Percentiles rank a stretch among this genome's conserved stretches.
Evolutionary conservation across 2,888 invertebrate genomes (phyloP).

Genomic region (Rotaria socialis): DNA sequence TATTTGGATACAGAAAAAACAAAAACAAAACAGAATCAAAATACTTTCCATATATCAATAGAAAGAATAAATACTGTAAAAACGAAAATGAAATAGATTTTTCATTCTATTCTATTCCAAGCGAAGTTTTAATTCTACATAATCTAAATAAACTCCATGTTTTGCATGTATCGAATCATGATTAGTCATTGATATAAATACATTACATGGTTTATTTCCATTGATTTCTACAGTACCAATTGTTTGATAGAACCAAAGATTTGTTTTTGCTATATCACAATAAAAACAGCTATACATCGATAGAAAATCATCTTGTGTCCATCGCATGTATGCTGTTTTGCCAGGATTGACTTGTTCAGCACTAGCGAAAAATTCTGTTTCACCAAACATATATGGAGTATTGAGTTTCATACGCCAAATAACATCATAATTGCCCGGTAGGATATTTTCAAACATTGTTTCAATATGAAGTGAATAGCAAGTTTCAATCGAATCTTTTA

Average conservation of each 20-base stretch:
- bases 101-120: not conserved
- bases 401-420: slow-evolving; percentile 7
- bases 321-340: not conserved
- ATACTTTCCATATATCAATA: not conserved
- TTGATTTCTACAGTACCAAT: not conserved
- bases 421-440: slow-evolving; percentile 17
- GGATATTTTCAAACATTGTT: not conserved
- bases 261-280: slow-evolving; percentile 2
- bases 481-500: not conserved
- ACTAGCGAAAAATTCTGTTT: slow-evolving; percentile 24
- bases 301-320: slow-evolving; percentile 9
- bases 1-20: not conserved
- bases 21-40: not conserved
- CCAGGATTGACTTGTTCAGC: not conserved
- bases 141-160: slow-evolving; percentile 11
- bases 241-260: slow-evolving; percentile 10
- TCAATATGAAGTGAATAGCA: not conserved
- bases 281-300: not conserved
- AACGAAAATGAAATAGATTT: not conserved
- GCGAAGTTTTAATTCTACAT: slow-evolving; percentile 29
- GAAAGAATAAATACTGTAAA: not conserved
- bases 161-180: not conserved
- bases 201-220: not conserved
- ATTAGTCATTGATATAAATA: slow-evolving; percentile 1
- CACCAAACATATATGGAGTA: not conserved